Base-by-base conservation (phyloP, 2,888 invertebrate species). In the Tenodera sinensis region DNA sequence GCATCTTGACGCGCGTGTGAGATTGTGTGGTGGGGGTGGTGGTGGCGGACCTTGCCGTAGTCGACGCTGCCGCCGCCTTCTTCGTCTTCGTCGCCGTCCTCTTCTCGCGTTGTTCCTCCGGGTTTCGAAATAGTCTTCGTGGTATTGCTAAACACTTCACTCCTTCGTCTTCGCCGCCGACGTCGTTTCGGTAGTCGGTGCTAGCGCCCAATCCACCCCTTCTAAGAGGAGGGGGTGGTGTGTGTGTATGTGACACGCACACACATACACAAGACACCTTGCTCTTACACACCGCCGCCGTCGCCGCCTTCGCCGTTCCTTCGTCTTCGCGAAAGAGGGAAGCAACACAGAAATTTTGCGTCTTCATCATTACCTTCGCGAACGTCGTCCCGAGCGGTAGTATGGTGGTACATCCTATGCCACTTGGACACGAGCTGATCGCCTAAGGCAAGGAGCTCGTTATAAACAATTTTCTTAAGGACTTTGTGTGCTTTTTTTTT, bases 141-240 rank as follows among this genome's bases (percentile, higher is more conserved):
- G 85, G 83, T 86, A 71, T 83, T 85, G 82, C 83, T 83, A 83
- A 82, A 82, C 83, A 81, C 82, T 87, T 82, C 82, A 34, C 87
- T 34, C 83, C 82, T 81, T 87, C 87, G 87, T 87, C 87, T 28
- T 81, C 81, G 87, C 71, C 81, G 87, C 71, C 87, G 86, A 12
- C 86, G 87, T 87, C 82, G 87, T 82, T 30, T 87, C 87, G 83
- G 83, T 83, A 27, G 42, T 84, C 84, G 27, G n/a, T 84, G 34
- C 34, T 27, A 42, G 84, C 84, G 84, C 30, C 84, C 47, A 47
- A 42, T 54, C 9, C 27, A 54, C 28, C 85, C 27, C 28, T 54
- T n/a, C 27, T 83, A 83, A 28, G 28, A 84, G 84, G 34, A 84
- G 84, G 84, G 25, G 28, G 30, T 34, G 34, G 84, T 34, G 25